Evolutionary conservation across 2,797 vertebrate species (phyloP), one percentile per base, ranked within the genome.

Genomic region (Cynopterus sphinx): DNA sequence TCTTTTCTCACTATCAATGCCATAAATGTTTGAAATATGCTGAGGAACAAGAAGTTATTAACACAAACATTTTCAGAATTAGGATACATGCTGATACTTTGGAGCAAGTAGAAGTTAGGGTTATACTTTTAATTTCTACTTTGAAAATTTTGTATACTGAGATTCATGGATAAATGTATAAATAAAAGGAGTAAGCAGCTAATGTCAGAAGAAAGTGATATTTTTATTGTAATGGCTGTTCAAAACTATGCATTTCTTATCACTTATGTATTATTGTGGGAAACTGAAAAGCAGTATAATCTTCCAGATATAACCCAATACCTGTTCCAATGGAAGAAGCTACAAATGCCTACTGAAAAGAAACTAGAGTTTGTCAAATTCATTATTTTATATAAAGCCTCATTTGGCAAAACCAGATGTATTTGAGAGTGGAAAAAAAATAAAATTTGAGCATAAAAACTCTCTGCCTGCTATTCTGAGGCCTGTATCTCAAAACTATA

Each of bases 231-330:
- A 13, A 61, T 73, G 5, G 26, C 39, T 95, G 15, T 26, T 91
- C 95, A 24, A 75, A 81, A 83, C 8, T 81, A 12, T 67, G 36
- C 6, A 7, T 79, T 87, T 86, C 86, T 93, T 77, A 81, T 82
- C 63, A 90, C 49, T 68, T 79, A 84, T 53, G 19, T 96, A 93
- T 97, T 98, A 98, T 91, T 85, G 65, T 86, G 49, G 79, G 55
- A 95, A 93, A 90, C 33, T 26, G 91, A 67, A 96, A 97, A 88
- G 49, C 84, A 73, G 59, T 67, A 16, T 67, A 82, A 15, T 77
- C 96, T 96, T 96, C 86, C 43, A 94, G 95, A 88, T 46, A 93
- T 74, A 96, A 94, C 57, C 33, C 43, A 84, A 36, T 51, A 55
- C 4, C 96, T 78, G 85, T 68, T 61, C 96, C 83, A 93, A 87